phyloP scores from a whole-genome alignment of 23 tunicate genomes.

The Corella eumyota region DNA sequence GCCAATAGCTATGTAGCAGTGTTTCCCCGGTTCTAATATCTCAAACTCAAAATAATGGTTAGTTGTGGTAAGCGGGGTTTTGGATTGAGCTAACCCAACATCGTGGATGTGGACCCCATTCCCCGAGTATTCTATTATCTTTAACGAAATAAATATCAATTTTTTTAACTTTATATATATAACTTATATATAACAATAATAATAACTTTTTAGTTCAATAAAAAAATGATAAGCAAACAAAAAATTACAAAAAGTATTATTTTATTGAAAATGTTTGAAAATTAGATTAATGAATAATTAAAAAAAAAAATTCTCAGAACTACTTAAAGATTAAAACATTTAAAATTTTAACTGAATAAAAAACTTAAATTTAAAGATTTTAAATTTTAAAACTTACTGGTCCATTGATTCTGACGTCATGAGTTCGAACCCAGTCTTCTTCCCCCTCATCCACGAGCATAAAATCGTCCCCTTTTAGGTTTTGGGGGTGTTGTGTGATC shows the following conservation, averaged over 20 bases:
- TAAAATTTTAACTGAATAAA: no score
- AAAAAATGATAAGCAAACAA: neutral
- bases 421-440: constrained; percentile 49
- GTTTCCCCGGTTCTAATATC: constrained; percentile 47
- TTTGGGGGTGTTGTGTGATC: no score
- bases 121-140: constrained; percentile 51
- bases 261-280: no score
- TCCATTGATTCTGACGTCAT: constrained; percentile 52
- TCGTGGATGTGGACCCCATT: constrained; percentile 53
- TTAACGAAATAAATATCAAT: neutral
- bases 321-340: no score
- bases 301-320: no score
- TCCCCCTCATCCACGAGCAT: constrained; percentile 55
- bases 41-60: constrained; percentile 58
- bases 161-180: neutral
- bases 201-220: neutral
- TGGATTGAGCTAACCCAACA: constrained; percentile 56
- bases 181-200: neutral
- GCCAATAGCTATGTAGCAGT: constrained; percentile 66
- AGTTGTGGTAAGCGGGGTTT: constrained; percentile 32
- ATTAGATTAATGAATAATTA: no score
- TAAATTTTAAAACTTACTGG: no score
- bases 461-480: constrained; percentile 38
- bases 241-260: neutral
- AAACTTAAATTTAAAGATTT: no score